These are phyloP conservation scores for Eilema griseolum DNA, from an alignment of 2,888 invertebrate species.

Conservation along the genomic window DNA sequence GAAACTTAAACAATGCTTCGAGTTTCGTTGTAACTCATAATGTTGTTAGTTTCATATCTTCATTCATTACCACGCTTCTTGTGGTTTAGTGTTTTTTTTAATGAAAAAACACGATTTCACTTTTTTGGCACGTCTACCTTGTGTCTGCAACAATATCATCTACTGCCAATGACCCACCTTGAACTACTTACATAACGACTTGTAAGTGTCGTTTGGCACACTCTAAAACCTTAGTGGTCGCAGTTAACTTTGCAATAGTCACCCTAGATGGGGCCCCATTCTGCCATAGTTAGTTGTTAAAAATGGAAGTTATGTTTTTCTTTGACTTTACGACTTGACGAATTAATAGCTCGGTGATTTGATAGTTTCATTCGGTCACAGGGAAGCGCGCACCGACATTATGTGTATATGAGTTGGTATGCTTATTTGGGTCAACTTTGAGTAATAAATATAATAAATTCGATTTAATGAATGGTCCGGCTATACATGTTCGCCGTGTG, in stretches of 20 bases:
- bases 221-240: constrained; percentile 59
- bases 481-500: constrained; percentile 14
- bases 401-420: constrained; percentile 24
- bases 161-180: constrained; percentile 82
- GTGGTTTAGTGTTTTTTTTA: constrained; percentile 44
- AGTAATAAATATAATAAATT: constrained; percentile 42
- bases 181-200: constrained; percentile 80
- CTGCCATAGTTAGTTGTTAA: constrained; percentile 39
- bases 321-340: constrained; percentile 40
- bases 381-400: constrained; percentile 13
- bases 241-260: constrained; percentile 44
- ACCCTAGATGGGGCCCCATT: constrained; percentile 57
- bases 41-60: constrained; percentile 37
- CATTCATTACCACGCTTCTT: constrained; percentile 49
- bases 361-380: constrained; percentile 36
- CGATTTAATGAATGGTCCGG: constrained; percentile 24
- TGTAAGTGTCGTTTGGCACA: constrained; percentile 54
- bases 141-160: constrained; percentile 77
- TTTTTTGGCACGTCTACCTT: constrained; percentile 83
- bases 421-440: constrained; percentile 38
- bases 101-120: constrained; percentile 80
- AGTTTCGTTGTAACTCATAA: constrained; percentile 3
- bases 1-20: not conserved
- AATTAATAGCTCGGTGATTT: constrained; percentile 48
- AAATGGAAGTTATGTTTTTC: constrained; percentile 45